These are phyloP conservation scores for Trichonephila clavata DNA, from an alignment of 1,140 invertebrate species.

Conservation along the genomic window DNA sequence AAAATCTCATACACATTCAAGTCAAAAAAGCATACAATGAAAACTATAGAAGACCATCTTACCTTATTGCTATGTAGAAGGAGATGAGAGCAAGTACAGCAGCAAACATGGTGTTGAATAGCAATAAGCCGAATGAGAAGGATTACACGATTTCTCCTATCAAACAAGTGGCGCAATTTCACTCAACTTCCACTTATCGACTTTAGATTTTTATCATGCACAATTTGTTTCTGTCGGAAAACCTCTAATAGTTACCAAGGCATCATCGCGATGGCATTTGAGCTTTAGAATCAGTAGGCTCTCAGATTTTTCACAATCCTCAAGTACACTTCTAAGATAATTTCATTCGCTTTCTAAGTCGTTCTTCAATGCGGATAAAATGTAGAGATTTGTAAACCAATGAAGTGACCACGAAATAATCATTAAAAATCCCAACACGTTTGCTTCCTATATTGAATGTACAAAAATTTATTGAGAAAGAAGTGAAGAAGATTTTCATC, in stretches of 20 bases:
- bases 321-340: not conserved
- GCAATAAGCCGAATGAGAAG: not conserved
- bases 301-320: not conserved
- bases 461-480: not conserved
- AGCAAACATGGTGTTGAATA: constrained; percentile 45
- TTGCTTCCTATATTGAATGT: not conserved
- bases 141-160: constrained; percentile 11
- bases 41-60: not conserved
- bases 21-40: not conserved
- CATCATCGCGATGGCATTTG: constrained; percentile 15
- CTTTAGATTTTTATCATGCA: constrained; percentile 23
- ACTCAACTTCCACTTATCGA: constrained; percentile 48
- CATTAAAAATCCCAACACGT: not conserved
- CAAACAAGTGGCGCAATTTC: constrained; percentile 30
- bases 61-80: constrained; percentile 48
- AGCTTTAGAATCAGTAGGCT: not conserved
- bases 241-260: not conserved
- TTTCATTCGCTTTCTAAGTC: not conserved
- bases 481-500: not conserved
- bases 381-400: not conserved
- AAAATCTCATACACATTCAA: no score
- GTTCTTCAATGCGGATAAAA: not conserved
- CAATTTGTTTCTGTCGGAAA: not conserved
- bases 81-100: constrained; percentile 40
- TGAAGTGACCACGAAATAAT: not conserved